A percentile compares a stretch with the other conserved stretches of the same genome.
phyloP scores from a whole-genome alignment of 2,113 vertebrate genomes.

The Hippocampus mohnikei region DNA sequence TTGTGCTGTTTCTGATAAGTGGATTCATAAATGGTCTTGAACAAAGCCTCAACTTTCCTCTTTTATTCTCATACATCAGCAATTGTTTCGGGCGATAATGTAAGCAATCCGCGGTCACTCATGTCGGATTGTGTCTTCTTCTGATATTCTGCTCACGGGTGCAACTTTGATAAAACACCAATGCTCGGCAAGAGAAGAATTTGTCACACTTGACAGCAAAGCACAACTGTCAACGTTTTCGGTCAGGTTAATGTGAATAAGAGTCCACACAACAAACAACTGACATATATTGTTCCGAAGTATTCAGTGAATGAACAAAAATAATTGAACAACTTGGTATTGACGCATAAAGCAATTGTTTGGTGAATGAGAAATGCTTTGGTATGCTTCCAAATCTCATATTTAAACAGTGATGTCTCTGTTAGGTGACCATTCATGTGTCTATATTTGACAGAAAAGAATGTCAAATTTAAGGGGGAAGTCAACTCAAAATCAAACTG shows the following conservation, averaged over 20 bases:
- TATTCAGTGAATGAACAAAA: too few relatives aligned
- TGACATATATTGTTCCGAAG: not conserved
- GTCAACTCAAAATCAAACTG: too few relatives aligned
- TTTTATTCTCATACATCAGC: conserved; percentile 15
- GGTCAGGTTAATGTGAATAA: conserved; percentile 21
- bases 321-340: too few relatives aligned
- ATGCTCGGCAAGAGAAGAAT: conserved; percentile 21
- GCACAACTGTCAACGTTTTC: conserved; percentile 22
- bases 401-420: too few relatives aligned
- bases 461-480: too few relatives aligned
- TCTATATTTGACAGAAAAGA: too few relatives aligned
- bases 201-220: conserved; percentile 33
- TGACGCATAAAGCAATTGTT: too few relatives aligned
- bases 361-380: too few relatives aligned
- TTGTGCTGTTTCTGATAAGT: not conserved
- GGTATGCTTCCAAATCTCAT: too few relatives aligned
- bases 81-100: conserved; percentile 35
- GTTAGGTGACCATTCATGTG: too few relatives aligned
- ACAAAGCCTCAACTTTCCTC: not conserved
- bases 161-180: conserved; percentile 38
- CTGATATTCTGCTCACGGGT: conserved; percentile 27
- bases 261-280: not conserved
- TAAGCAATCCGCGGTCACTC: conserved; percentile 21
- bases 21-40: not conserved
- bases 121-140: conserved; percentile 36